A percentile compares a stretch with the other conserved stretches of the same genome.
These are phyloP conservation scores for Camelus dromedarius DNA, from an alignment of 2,113 vertebrate genomes.

Conservation along the genomic window DNA sequence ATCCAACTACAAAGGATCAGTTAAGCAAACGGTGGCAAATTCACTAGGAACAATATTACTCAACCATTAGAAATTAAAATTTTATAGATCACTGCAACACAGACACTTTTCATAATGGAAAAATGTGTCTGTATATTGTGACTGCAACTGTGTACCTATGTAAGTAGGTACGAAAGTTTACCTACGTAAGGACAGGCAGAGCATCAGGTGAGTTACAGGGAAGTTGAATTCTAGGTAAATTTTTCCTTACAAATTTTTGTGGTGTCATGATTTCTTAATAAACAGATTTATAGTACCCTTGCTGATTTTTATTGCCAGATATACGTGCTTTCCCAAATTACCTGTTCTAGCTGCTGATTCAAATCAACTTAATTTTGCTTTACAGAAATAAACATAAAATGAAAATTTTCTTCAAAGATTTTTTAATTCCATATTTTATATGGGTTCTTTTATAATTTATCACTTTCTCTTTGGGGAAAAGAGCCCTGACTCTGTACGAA, in stretches of 20 bases:
- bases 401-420: background rate
- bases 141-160: background rate
- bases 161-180: background rate
- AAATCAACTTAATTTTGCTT: slow-evolving; percentile 1
- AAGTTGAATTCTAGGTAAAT: background rate
- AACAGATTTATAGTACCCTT: background rate
- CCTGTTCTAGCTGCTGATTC: background rate
- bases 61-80: slow-evolving; percentile 6
- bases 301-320: background rate
- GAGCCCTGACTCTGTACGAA: background rate
- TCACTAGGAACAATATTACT: background rate
- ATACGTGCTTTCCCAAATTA: background rate
- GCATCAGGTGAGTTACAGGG: background rate
- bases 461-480: background rate
- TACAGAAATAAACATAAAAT: background rate
- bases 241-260: background rate
- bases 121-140: background rate
- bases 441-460: background rate
- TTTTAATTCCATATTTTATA: background rate
- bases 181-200: background rate
- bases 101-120: background rate
- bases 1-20: background rate
- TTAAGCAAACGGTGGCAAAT: background rate
- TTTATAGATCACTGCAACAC: background rate
- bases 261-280: background rate